Conservation (phyloP, 2,888 invertebrate genomes). For the Coleophora flavipennella region DNA sequence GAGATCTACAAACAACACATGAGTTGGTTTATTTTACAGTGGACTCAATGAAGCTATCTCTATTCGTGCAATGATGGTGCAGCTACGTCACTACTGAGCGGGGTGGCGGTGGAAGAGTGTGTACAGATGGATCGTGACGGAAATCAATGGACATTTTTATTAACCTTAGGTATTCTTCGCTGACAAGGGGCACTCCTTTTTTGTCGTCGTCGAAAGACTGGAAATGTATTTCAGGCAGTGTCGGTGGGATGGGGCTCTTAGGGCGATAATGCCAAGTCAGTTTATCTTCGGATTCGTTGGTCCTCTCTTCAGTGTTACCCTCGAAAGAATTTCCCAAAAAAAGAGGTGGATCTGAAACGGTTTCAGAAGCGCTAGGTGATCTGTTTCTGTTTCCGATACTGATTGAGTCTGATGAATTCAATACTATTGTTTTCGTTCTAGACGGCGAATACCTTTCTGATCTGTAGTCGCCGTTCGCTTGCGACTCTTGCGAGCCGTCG, state of each 20-base stretch:
- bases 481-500: too few relatives aligned
- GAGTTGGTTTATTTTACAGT: conserved; percentile 58
- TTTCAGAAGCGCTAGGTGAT: conserved; percentile 56
- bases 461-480: conserved; percentile 54
- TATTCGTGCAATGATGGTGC: conserved; percentile 36
- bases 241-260: conserved; percentile 44
- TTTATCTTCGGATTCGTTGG: conserved; percentile 41
- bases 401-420: conserved; percentile 54
- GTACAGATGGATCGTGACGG: conserved; percentile 32
- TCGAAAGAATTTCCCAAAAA: conserved; percentile 39
- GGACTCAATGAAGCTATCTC: conserved; percentile 33
- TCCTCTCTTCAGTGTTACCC: conserved; percentile 33
- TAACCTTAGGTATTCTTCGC: conserved; percentile 69
- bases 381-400: conserved; percentile 54
- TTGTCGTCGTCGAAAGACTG: conserved; percentile 68
- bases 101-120: conserved; percentile 26
- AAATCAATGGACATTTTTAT: conserved; percentile 40
- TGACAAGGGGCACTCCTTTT: conserved; percentile 41
- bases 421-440: conserved; percentile 57
- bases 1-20: conserved; percentile 69
- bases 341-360: conserved; percentile 40
- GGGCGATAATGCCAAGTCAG: conserved; percentile 63
- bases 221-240: conserved; percentile 61
- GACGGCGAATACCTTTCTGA: conserved; percentile 59
- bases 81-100: conserved; percentile 38